A percentile compares a stretch with the other conserved stretches of the same genome.
These are phyloP conservation scores for Unio delphinus DNA, from an alignment of 2,888 invertebrate genomes.

Conservation along the genomic window DNA sequence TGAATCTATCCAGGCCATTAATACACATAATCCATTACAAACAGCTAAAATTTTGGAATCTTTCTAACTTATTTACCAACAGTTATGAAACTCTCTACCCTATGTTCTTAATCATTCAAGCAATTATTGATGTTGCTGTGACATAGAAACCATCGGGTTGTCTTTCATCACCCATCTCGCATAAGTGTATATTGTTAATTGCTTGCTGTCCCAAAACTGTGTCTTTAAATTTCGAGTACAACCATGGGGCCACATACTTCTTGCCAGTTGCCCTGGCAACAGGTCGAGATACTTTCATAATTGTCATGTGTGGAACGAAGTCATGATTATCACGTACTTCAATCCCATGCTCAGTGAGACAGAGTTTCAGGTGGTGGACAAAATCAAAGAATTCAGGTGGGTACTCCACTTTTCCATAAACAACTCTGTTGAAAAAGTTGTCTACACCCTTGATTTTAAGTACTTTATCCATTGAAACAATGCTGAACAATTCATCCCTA, in stretches of 20 bases:
- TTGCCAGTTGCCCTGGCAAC: conserved; percentile 59
- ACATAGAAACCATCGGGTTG: conserved; percentile 70
- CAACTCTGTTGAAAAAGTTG: conserved; percentile 69
- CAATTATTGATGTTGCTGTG: conserved; percentile 20
- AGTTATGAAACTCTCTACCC: too few relatives aligned
- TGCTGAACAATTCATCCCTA: conserved; percentile 41
- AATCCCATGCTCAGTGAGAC: conserved; percentile 60
- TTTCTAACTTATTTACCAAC: too few relatives aligned
- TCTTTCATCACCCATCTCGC: conserved; percentile 45
- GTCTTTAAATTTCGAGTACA: conserved; percentile 64
- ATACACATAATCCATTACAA: too few relatives aligned
- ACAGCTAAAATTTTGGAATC: too few relatives aligned
- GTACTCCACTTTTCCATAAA: conserved; percentile 68
- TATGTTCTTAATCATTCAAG: too few relatives aligned
- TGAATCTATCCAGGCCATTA: too few relatives aligned
- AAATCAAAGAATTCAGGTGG: conserved; percentile 62
- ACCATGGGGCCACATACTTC: conserved; percentile 62
- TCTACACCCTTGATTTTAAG: conserved; percentile 62
- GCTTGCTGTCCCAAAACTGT: conserved; percentile 65
- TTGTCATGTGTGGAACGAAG: conserved; percentile 72
- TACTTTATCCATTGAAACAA: conserved; percentile 45
- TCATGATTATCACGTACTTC: conserved; percentile 70
- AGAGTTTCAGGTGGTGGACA: conserved; percentile 59
- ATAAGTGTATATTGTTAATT: conserved; percentile 57
- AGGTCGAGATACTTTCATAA: conserved; percentile 70